Conservation (phyloP, 2,113 vertebrate species). For the Clarias magur region DNA sequence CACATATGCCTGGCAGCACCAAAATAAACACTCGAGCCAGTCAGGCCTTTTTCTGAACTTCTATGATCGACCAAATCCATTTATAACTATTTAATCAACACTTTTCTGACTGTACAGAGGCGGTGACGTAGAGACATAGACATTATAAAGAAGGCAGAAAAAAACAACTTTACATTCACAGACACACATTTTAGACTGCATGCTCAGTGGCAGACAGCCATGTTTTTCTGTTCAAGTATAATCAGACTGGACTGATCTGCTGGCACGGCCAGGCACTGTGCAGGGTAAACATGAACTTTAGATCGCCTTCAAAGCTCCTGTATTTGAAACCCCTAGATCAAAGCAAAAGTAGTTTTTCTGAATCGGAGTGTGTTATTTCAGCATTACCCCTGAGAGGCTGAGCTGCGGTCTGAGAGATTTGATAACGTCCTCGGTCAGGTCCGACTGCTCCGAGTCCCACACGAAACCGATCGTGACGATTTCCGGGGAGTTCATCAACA, state of each 20-base stretch:
- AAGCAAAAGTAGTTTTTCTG: not conserved
- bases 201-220: not conserved
- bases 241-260: constrained; percentile 29
- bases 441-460: constrained; percentile 95
- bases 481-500: constrained; percentile 95
- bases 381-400: constrained; percentile 85
- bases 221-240: constrained; percentile 1
- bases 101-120: not conserved
- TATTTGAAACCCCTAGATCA: not conserved
- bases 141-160: not conserved
- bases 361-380: too few species aligned
- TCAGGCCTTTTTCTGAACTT: not conserved
- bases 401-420: constrained; percentile 84
- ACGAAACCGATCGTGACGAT: constrained; percentile 94
- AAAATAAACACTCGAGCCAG: constrained; percentile 55
- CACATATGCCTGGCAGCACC: constrained; percentile 61
- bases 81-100: not conserved
- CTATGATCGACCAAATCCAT: constrained; percentile 14
- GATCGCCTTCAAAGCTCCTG: constrained; percentile 7
- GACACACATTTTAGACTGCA: not conserved
- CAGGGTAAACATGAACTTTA: constrained; percentile 24
- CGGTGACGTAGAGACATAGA: not conserved
- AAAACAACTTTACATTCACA: not conserved
- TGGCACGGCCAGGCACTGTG: constrained; percentile 5
- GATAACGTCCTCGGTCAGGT: constrained; percentile 89